These are phyloP conservation scores for Zaprionus taronus DNA, from an alignment of 1,140 invertebrate genomes.

Conservation along the genomic window DNA sequence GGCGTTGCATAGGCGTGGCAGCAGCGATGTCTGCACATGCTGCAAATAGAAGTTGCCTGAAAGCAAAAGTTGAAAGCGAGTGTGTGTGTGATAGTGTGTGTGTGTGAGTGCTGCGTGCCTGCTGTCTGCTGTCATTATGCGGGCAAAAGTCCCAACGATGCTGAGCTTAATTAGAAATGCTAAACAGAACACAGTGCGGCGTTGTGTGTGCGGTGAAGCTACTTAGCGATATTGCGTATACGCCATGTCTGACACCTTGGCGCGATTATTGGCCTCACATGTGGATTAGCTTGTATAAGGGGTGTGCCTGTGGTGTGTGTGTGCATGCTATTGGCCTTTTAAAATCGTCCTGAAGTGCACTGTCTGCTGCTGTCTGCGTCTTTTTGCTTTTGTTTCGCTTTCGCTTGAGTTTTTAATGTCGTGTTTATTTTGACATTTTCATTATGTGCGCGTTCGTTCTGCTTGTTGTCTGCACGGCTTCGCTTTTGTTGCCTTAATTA, in stretches of 20 bases:
- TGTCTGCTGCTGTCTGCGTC: slow-evolving; percentile 47
- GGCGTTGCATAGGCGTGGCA: slow-evolving; percentile 37
- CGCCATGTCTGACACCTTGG: slow-evolving; percentile 67
- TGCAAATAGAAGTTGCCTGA: slow-evolving; percentile 66
- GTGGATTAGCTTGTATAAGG: slow-evolving; percentile 28
- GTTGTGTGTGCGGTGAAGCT: slow-evolving; percentile 42
- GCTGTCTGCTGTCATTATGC: slow-evolving; percentile 69
- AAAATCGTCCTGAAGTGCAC: slow-evolving; percentile 66
- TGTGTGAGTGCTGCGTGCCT: slow-evolving; percentile 6
- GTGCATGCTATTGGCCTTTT: slow-evolving; percentile 70
- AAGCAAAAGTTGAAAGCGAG: slow-evolving; percentile 1
- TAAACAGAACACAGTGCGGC: slow-evolving; percentile 51
- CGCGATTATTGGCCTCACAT: slow-evolving; percentile 63
- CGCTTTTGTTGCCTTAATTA: slow-evolving; percentile 45
- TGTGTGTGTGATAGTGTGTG: slow-evolving; percentile 9
- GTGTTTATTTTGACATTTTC: slow-evolving; percentile 83
- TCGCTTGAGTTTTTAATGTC: slow-evolving; percentile 71
- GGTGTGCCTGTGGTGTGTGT: slow-evolving; percentile 4
- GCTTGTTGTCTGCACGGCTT: slow-evolving; percentile 45
- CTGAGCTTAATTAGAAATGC: slow-evolving; percentile 75
- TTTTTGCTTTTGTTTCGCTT: slow-evolving; percentile 32
- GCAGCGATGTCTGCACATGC: slow-evolving; percentile 24
- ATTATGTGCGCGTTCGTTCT: slow-evolving; percentile 61
- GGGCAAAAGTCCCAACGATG: slow-evolving; percentile 5
- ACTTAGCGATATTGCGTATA: slow-evolving; percentile 72